Evolutionary conservation across 2,113 vertebrate species (phyloP).

Genomic region (Machaerirhynchus nigripectus): DNA sequence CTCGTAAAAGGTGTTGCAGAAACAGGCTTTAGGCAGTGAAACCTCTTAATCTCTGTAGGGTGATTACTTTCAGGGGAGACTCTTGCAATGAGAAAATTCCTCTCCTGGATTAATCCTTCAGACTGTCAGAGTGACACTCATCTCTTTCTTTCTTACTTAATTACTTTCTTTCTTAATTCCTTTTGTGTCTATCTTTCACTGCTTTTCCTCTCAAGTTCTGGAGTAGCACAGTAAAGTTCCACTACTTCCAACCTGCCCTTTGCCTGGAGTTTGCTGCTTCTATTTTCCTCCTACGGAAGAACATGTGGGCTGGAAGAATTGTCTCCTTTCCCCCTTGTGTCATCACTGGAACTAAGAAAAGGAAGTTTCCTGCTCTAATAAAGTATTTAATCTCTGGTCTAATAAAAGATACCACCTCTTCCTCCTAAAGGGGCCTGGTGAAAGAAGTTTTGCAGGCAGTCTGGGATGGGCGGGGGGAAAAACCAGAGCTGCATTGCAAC

Average conservation of each 20-base stretch:
- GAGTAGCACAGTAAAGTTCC: not conserved
- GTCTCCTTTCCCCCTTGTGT: not conserved
- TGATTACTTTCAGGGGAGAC: not conserved
- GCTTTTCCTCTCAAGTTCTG: not conserved
- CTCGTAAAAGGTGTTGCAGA: not conserved
- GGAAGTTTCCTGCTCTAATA: not conserved
- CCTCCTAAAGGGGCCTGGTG: not conserved
- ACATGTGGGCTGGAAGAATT: not conserved
- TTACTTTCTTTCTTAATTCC: not conserved
- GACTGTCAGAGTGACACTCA: not conserved
- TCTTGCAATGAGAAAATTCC: not conserved
- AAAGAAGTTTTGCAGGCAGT: not conserved
- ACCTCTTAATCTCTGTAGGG: not conserved
- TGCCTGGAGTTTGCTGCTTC: not conserved
- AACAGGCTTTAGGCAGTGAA: not conserved
- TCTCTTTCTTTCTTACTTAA: not conserved
- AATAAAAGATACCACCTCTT: not conserved
- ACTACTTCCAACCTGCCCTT: not conserved
- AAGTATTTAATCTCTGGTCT: not conserved
- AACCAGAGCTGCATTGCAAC: not conserved
- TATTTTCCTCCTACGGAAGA: not conserved
- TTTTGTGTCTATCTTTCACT: not conserved
- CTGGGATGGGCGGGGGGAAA: not conserved
- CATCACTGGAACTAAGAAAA: constrained; percentile 6
- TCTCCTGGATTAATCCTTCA: not conserved